Evolutionary conservation across 2,113 vertebrate species (phyloP), one percentile per base, ranked within the genome.

Genomic region (Grammomys surdaster): DNA sequence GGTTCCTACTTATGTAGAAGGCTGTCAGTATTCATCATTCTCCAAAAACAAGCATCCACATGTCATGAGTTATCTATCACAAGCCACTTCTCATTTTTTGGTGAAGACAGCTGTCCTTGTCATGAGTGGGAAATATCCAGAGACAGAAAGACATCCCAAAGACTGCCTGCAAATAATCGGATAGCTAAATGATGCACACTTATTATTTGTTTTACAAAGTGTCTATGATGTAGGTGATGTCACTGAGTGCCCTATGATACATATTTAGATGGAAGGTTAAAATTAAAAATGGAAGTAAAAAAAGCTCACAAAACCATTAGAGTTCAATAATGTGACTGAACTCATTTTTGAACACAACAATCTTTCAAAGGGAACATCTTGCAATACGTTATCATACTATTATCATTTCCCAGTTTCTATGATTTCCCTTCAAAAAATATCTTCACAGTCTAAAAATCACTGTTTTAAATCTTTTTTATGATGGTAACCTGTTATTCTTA

Each of bases 11-110:
- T 95, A 95, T 94, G 86, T 54, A 87, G 95, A 94, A 96, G 89
- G 90, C 84, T 96, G 91, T 97, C 96, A 89, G 76, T 92, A 93
- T 96, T 98, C 96, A 96, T 96, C 96, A 96, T 86, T 93, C 20
- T 95, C 51, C 92, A 97, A 97, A 98, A 97, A 95, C 96, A 98
- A 97, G 96, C 96, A 97, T 94, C 97, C 95, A 96, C 75, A 93
- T 96, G 90, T 90, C 92, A 97, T 96, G 90, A 98, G 95, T 97
- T 98, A 98, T 96, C 96, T 98, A 98, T 96, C 96, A 86, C 95
- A 90, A 96, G 92, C 88, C 94, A 97, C 97, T 97, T 98, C 85
- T 94, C 95, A 88, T 96, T 93, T 91, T 91, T 89, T 86, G 60
- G 60, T 67, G 22, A 72, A 89, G 31, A 60, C 89, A 88, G 40